A percentile compares a stretch with the other conserved stretches of the same genome.
Conservation (phyloP, 2,888 invertebrate species). For the Creontiades dilutus region DNA sequence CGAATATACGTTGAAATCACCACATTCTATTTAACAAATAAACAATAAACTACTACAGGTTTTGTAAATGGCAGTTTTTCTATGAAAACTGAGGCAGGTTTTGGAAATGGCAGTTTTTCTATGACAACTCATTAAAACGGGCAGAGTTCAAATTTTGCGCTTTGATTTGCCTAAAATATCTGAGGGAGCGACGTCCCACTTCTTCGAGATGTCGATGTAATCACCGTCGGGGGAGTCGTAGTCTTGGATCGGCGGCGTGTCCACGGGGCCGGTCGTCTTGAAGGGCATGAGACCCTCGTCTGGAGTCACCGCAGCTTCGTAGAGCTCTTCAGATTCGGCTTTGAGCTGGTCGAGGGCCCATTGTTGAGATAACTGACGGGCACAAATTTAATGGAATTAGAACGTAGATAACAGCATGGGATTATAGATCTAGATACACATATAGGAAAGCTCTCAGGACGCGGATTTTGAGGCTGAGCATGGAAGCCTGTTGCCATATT, state of each 20-base stretch:
- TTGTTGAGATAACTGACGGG: conserved; percentile 81
- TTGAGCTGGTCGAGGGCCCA: conserved; percentile 89
- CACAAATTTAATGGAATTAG: neutral
- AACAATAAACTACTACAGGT: too few relatives aligned
- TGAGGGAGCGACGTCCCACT: conserved; percentile 81
- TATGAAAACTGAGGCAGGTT: too few relatives aligned
- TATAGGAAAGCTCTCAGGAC: too few relatives aligned
- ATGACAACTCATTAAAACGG: neutral
- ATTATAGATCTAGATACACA: too few relatives aligned
- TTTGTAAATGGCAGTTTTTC: too few relatives aligned
- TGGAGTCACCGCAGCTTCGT: conserved; percentile 86
- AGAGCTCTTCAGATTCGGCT: conserved; percentile 90
- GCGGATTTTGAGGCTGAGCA: too few relatives aligned
- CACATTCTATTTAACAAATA: too few relatives aligned
- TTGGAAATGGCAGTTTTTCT: too few relatives aligned
- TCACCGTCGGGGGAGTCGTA: conserved; percentile 94
- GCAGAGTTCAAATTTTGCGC: neutral
- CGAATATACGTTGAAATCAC: too few relatives aligned
- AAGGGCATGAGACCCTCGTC: conserved; percentile 87
- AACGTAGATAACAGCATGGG: too few relatives aligned
- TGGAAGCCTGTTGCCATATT: too few relatives aligned
- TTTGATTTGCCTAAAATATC: conserved; percentile 33
- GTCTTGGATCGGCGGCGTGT: conserved; percentile 89
- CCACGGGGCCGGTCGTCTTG: conserved; percentile 85
- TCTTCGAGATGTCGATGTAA: conserved; percentile 89